Percentiles rank a stretch among this genome's conserved stretches.
Evolutionary conservation across 2,113 vertebrate genomes (phyloP).

Genomic region (Sigmodon hispidus): DNA sequence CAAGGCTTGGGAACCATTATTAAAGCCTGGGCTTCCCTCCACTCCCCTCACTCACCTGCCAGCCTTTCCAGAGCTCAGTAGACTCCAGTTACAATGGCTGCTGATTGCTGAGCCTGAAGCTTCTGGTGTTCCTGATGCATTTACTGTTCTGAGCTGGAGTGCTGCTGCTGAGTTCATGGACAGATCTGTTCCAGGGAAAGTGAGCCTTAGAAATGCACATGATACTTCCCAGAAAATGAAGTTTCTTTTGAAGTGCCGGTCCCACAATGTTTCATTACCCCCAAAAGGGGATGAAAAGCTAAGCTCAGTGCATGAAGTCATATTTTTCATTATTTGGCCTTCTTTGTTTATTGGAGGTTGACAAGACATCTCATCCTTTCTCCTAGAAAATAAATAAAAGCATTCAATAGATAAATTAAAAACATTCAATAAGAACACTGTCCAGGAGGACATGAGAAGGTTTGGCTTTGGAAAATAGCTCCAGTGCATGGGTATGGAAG

Average conservation of each 20-base stretch:
- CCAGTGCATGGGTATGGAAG: accelerated
- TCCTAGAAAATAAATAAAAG: neutral
- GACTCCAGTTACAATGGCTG: neutral
- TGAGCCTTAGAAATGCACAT: neutral
- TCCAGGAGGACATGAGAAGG: neutral
- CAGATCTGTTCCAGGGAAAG: neutral
- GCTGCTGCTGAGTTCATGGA: neutral
- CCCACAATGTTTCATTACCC: neutral
- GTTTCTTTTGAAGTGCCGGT: neutral
- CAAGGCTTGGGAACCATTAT: neutral
- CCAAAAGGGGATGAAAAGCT: neutral
- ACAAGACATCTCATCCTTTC: neutral
- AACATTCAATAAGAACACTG: neutral
- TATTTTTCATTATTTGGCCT: too few relatives aligned
- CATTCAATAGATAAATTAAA: neutral
- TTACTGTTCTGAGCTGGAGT: neutral
- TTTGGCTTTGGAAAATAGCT: neutral
- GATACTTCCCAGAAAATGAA: neutral
- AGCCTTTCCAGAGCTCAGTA: neutral
- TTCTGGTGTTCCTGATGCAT: neutral
- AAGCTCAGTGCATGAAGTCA: neutral
- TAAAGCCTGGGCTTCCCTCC: neutral
- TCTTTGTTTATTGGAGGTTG: neutral
- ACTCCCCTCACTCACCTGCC: neutral
- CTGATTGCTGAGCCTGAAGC: too few relatives aligned